These are phyloP conservation scores for Abramis brama DNA, from an alignment of 2,113 vertebrate species.

Conservation along the genomic window DNA sequence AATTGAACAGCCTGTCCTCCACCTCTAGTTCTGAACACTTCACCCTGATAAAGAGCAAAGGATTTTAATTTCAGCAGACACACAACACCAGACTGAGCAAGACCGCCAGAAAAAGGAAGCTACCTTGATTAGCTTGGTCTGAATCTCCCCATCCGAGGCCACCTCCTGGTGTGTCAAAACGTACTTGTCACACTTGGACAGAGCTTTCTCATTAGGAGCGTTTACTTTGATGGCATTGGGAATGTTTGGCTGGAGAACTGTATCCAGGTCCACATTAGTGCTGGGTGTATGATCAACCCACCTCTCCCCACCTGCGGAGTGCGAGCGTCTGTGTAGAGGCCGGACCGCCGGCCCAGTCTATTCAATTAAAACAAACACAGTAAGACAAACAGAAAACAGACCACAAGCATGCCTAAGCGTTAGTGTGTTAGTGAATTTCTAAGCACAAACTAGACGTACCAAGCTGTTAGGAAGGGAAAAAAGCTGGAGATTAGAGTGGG, in stretches of 20 bases:
- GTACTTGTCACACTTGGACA: slow-evolving; percentile 95
- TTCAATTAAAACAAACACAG: slow-evolving; percentile 67
- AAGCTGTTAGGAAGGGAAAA: not conserved
- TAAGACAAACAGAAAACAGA: slow-evolving; percentile 6
- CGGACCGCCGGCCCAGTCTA: slow-evolving; percentile 81
- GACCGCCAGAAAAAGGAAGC: slow-evolving; percentile 29
- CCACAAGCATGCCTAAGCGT: not conserved
- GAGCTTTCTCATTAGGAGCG: slow-evolving; percentile 84
- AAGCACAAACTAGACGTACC: slow-evolving; percentile 16
- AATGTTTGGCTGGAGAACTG: slow-evolving; percentile 90
- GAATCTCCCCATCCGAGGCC: slow-evolving; percentile 93
- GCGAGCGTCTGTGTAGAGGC: slow-evolving; percentile 82
- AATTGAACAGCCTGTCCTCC: slow-evolving; percentile 95
- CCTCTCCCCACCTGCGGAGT: slow-evolving; percentile 87
- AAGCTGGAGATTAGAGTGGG: not conserved
- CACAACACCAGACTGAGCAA: not conserved
- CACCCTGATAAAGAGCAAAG: slow-evolving; percentile 78
- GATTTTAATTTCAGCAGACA: not conserved
- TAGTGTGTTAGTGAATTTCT: slow-evolving; percentile 37
- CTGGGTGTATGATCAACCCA: slow-evolving; percentile 96
- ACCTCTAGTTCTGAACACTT: slow-evolving; percentile 91
- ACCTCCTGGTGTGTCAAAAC: slow-evolving; percentile 96
- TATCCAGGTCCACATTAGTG: slow-evolving; percentile 85
- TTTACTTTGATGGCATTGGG: slow-evolving; percentile 88
- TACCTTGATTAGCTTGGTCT: slow-evolving; percentile 95